A percentile compares a stretch with the other conserved stretches of the same genome.
phyloP scores from a whole-genome alignment of 2,888 invertebrate species.

The Apotomis turbidana region DNA sequence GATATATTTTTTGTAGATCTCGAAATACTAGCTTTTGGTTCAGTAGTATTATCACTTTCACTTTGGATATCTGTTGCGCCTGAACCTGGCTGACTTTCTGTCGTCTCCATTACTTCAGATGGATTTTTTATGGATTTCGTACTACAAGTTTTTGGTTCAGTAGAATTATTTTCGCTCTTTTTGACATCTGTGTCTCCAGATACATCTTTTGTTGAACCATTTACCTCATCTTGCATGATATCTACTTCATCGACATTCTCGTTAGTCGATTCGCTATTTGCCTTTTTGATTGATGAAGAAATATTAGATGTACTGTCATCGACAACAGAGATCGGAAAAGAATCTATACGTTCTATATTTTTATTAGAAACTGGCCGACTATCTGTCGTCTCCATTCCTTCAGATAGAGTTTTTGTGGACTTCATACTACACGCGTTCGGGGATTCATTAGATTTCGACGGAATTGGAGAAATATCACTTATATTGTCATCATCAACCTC shows the following conservation, averaged over 20 bases:
- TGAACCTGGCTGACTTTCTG: neutral
- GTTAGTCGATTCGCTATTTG: too few species aligned
- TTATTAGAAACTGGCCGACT: too few species aligned
- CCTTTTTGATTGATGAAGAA: too few species aligned
- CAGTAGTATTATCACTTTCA: neutral
- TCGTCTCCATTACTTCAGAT: neutral
- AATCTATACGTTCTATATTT: too few species aligned
- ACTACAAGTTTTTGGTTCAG: neutral
- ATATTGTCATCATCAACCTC: neutral
- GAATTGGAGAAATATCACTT: constrained; percentile 1
- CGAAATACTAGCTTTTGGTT: neutral
- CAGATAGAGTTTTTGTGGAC: too few species aligned
- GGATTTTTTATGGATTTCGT: neutral
- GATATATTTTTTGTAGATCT: neutral
- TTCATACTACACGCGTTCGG: neutral
- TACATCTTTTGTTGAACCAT: too few species aligned
- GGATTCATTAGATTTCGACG: neutral
- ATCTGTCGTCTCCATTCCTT: too few species aligned
- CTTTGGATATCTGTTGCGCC: neutral
- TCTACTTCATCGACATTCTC: too few species aligned
- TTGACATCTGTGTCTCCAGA: too few species aligned
- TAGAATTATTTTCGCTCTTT: neutral
- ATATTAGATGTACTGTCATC: too few species aligned
- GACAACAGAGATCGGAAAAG: too few species aligned
- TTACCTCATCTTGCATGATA: too few species aligned